Conservation (phyloP, 2,888 invertebrate species). For the Eupithecia inturbata region DNA sequence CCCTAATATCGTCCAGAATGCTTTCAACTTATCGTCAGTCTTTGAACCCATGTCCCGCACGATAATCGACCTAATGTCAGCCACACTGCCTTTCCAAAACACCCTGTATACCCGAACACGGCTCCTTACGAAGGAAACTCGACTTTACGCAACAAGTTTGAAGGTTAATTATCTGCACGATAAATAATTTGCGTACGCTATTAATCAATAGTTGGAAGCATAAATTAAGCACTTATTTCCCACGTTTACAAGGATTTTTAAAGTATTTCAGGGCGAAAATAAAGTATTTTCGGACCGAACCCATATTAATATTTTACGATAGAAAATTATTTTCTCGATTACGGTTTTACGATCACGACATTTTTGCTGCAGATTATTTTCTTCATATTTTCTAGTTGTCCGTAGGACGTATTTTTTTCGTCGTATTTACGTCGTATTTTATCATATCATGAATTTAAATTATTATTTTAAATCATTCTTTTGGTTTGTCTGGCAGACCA, state of each 20-base stretch:
- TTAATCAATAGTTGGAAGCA: conserved; percentile 12
- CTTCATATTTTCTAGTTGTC: conserved; percentile 7
- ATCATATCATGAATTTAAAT: too few relatives aligned
- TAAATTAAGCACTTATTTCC: neutral
- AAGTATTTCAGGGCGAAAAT: neutral
- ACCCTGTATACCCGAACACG: conserved; percentile 41
- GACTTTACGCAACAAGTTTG: conserved; percentile 4
- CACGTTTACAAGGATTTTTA: neutral
- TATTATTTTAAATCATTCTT: too few relatives aligned
- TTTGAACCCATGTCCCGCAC: conserved; percentile 68
- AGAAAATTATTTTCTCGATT: conserved; percentile 32
- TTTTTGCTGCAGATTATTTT: conserved; percentile 17
- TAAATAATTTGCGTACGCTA: conserved; percentile 4
- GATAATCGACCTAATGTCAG: conserved; percentile 77
- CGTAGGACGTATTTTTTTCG: too few relatives aligned
- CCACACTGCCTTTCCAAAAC: conserved; percentile 68
- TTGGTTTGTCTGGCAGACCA: too few relatives aligned
- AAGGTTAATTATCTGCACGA: conserved; percentile 14
- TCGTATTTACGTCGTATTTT: too few relatives aligned
- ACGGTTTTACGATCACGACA: conserved; percentile 26
- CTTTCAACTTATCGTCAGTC: conserved; percentile 57
- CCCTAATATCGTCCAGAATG: conserved; percentile 34
- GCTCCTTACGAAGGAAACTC: neutral
- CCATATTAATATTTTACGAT: conserved; percentile 43
- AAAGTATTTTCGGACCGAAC: conserved; percentile 35